These are phyloP conservation scores for Heterotilapia buettikoferi DNA, from an alignment of 2,113 vertebrate genomes.

Conservation along the genomic window DNA sequence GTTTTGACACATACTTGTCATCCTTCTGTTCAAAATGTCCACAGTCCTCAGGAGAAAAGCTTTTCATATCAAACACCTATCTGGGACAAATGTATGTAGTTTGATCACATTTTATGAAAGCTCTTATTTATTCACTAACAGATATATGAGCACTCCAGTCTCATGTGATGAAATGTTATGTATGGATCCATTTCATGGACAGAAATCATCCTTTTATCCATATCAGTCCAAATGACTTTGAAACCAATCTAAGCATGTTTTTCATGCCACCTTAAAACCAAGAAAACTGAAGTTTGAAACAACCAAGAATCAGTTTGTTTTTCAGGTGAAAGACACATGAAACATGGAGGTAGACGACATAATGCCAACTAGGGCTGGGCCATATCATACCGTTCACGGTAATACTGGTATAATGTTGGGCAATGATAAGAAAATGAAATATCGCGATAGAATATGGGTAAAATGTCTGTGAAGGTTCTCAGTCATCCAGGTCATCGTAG, in stretches of 20 bases:
- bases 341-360: background rate
- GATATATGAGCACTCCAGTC: background rate
- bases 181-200: background rate
- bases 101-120: background rate
- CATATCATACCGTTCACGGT: fast-evolving
- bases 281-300: background rate
- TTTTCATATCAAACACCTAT: background rate
- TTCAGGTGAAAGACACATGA: background rate
- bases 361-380: fast-evolving
- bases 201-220: background rate
- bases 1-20: background rate
- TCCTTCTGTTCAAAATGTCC: background rate
- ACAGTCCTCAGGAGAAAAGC: background rate
- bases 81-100: background rate
- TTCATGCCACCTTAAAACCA: background rate
- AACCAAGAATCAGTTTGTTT: background rate
- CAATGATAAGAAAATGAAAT: fast-evolving
- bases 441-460: too few relatives aligned
- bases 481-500: too few relatives aligned
- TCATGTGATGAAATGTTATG: fast-evolving
- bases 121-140: background rate
- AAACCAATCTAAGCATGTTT: background rate
- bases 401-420: fast-evolving
- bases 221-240: background rate
- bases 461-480: too few relatives aligned